phyloP scores from a whole-genome alignment of 2,888 invertebrate species.

The Mesorhabditis belari region DNA sequence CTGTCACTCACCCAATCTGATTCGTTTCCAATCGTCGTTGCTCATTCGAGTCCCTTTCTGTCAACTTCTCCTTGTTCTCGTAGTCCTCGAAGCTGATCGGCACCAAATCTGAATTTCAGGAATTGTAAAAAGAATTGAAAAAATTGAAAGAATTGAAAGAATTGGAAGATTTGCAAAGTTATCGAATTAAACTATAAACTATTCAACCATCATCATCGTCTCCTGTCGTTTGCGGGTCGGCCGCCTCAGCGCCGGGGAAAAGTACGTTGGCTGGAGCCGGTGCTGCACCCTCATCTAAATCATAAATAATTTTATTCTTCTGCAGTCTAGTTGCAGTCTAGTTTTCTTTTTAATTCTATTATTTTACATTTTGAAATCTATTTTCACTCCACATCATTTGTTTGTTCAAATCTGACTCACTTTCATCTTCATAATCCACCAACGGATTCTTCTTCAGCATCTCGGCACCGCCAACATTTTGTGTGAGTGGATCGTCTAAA shows the following conservation, averaged over 20 bases:
- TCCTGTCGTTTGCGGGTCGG: constrained; percentile 26
- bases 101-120: constrained; percentile 35
- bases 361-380: neutral
- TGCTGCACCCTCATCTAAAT: constrained; percentile 12
- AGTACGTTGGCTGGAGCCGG: constrained; percentile 24
- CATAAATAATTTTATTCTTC: neutral
- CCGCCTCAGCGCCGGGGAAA: constrained; percentile 28
- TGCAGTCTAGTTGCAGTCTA: too few species aligned
- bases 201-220: constrained; percentile 22
- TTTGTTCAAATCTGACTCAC: constrained; percentile 1
- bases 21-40: neutral
- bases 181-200: neutral
- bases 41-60: constrained; percentile 4
- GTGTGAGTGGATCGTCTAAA: constrained; percentile 13
- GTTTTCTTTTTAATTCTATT: too few species aligned
- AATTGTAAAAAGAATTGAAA: constrained; percentile 4
- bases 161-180: neutral
- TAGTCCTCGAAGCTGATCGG: constrained; percentile 36
- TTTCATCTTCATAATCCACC: constrained; percentile 35
- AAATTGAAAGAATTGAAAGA: neutral
- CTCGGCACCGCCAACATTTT: constrained; percentile 32
- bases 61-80: constrained; percentile 9
- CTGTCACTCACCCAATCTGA: neutral
- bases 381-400: neutral
- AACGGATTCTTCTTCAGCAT: constrained; percentile 42